Conservation (phyloP, 2,113 vertebrate genomes). For the Sitta europaea region DNA sequence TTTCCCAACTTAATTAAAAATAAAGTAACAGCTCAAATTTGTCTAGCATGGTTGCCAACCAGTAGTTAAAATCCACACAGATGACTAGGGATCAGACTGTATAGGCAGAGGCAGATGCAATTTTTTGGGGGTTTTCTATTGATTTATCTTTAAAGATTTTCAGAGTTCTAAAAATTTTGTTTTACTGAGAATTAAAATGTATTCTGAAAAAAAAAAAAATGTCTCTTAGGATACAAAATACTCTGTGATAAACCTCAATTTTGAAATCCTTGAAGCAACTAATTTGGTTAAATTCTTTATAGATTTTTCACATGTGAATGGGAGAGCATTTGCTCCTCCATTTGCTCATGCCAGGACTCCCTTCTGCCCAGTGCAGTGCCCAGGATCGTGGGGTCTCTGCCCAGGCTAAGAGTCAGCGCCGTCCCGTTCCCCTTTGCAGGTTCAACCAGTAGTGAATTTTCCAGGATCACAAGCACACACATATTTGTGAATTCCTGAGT, state of each 20-base stretch:
- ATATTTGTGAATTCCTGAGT: accelerated
- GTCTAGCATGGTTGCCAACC: background rate
- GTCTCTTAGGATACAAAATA: background rate
- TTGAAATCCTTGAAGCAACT: background rate
- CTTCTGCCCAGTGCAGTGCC: background rate
- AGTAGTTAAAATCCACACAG: background rate
- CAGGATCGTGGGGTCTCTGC: background rate
- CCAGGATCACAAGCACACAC: background rate
- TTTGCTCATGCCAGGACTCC: background rate
- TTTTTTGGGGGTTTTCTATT: background rate
- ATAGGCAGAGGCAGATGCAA: background rate
- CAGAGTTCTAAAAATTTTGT: background rate
- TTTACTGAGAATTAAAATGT: background rate
- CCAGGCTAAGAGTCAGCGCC: background rate
- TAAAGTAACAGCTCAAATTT: background rate
- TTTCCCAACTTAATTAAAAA: background rate
- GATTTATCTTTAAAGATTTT: background rate
- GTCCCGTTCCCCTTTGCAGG: background rate
- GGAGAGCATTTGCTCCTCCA: background rate
- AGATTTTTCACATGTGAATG: background rate
- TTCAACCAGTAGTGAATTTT: background rate
- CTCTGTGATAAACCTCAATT: background rate
- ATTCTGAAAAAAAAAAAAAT: background rate
- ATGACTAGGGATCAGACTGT: background rate
- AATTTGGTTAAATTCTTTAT: background rate